Percentiles rank a stretch among this genome's conserved stretches.
Conservation (phyloP, 2,888 invertebrate species). For the Synergus umbraculus region DNA sequence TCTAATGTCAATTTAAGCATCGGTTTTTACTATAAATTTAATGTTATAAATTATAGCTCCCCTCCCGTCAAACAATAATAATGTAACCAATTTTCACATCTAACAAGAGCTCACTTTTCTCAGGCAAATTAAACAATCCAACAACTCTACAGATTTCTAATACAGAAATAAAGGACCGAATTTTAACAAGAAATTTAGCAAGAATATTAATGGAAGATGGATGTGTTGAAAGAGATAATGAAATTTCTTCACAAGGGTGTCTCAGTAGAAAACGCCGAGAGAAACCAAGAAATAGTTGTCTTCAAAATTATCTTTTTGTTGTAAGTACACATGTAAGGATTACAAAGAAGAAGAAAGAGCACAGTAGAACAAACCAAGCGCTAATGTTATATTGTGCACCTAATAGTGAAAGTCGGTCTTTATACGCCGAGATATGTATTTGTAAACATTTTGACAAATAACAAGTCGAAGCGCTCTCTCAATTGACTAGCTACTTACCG, state of each 20-base stretch:
- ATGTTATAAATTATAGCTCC: no score
- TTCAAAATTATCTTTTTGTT: not conserved
- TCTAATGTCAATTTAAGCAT: no score
- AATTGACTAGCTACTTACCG: no score
- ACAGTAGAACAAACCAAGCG: not conserved
- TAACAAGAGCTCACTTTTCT: conserved; percentile 18
- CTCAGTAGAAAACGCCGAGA: not conserved
- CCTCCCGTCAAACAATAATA: no score
- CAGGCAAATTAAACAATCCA: conserved; percentile 62
- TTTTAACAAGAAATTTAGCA: conserved; percentile 77
- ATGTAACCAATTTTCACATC: not conserved
- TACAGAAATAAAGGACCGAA: conserved; percentile 73
- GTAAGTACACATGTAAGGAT: not conserved
- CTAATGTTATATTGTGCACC: no score
- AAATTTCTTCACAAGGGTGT: not conserved
- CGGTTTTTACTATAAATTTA: no score
- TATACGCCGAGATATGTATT: no score
- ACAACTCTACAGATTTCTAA: conserved; percentile 74
- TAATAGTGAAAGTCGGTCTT: no score
- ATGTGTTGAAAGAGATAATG: not conserved
- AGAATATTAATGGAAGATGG: conserved; percentile 75
- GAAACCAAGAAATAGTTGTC: not conserved
- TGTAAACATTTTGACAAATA: no score
- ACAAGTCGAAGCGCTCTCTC: no score
- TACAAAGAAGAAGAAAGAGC: not conserved